Evolutionary conservation across 2,888 invertebrate genomes (phyloP), one percentile per base, ranked within the genome.

Genomic region (Ennomos erosarius): DNA sequence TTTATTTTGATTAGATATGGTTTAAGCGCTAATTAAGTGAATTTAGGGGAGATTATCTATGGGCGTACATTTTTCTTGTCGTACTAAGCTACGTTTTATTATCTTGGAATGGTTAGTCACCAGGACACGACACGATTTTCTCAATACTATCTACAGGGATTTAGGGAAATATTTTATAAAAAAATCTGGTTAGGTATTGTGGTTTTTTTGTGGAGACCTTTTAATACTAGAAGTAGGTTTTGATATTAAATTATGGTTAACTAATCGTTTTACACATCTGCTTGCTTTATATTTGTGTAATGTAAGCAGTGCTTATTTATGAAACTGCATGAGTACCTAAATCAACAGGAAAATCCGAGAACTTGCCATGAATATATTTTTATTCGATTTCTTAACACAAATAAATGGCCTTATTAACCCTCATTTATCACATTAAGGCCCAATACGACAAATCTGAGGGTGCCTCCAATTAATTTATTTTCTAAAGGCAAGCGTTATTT

Each of bases 381-480:
- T 51, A 52, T 55, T 51, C 33, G 51, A 79, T 76, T 78, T 81
- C 79, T 82, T 87, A 82, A 84, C 81, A 84, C 87, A 89, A 89
- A 89, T 85, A 89, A 83, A 79, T 73, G 77, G 74, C 77, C 79
- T 77, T 79, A 84, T 84, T 83, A 81, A 79, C 79, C 79, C 75
- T 74, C 80, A 83, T 89, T 82, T 81, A 87, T 90, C 85, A 87
- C 76, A 79, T 85, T 83, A 84, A 84, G 79, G 77, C 71, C 70
- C 65, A 72, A 78, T 70, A 69, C 76, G 88, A 82, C 90, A 85
- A 80, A 81, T 72, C 74, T 71, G 67, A 76, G 79, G 77, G 79
- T 77, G 76, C 81, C 81, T 78, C 74, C 82, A 79, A 90, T 90
- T 90, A 83, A 90, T 91, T 79, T 84, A 84, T 81, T 73, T 71